Base-by-base conservation (phyloP, 2,888 invertebrate genomes). In the Taphrorychus bicolor region DNA sequence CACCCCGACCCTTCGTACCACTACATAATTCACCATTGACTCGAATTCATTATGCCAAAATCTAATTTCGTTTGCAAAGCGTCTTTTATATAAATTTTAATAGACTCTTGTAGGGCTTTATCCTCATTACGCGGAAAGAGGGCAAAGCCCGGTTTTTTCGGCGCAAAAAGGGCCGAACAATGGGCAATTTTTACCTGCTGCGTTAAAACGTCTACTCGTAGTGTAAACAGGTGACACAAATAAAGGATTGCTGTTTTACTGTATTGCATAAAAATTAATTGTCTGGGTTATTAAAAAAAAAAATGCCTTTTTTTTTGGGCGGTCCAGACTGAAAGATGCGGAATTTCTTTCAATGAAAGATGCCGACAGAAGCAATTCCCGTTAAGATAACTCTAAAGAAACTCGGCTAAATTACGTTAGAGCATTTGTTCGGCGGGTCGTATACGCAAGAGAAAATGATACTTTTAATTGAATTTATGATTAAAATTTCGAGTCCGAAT, bases 361-460 rank as follows among this genome's bases (percentile, higher is more conserved):
- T 45, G 9, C 14, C 45, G 2, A n/a, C 45, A 45, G 17, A 45
- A 45, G 16, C 17, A 45, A 45, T 45, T 45, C 17, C 16, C 45
- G 16, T 45, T 45, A 45, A 45, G 45, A 45, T 16, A 45, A 45
- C 45, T 45, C 16, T 11, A 17, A 16, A 16, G 45, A 32, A 32
- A 32, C 11, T 11, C 14, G 45, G 45, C 14, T 45, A 45, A 45
- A 45, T 45, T 45, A 45, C 14, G 14, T 45, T 45, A 45, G 14
- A 45, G 45, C 45, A 45, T 45, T 17, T 45, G 45, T 45, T 45
- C 45, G 11, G 14, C 14, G 45, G 17, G 5, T 14, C 45, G 45
- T 45, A 45, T 45, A 32, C 9, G 32, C 45, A 45, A 45, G 17
- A 45, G 45, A 45, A 7, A 45, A 45, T 45, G 17, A 45, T 45